Conservation (phyloP, 2,113 vertebrate species). For the Trinectes maculatus region DNA sequence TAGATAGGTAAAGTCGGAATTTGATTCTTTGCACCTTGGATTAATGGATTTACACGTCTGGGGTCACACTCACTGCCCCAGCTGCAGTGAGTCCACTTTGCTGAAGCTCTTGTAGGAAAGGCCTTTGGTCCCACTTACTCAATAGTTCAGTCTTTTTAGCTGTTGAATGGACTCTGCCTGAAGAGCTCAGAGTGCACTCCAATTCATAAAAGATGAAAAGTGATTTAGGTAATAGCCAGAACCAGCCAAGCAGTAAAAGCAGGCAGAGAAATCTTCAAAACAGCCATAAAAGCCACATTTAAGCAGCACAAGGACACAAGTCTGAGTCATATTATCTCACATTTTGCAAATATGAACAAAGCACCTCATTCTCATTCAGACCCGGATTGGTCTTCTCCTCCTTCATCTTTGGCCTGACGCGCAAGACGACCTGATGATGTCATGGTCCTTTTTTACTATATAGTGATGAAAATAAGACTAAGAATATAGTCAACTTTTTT, state of each 20-base stretch:
- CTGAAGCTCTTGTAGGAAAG: not conserved
- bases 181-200: conserved; percentile 11
- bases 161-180: conserved; percentile 7
- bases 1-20: not conserved
- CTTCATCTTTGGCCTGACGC: too few relatives aligned
- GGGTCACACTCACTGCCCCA: not conserved
- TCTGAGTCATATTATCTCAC: conserved; percentile 45
- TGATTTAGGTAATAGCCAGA: conserved; percentile 37
- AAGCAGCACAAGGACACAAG: conserved; percentile 24
- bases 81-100: conserved; percentile 1
- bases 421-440: too few relatives aligned
- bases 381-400: too few relatives aligned
- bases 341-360: too few relatives aligned
- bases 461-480: conserved; percentile 25
- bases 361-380: too few relatives aligned
- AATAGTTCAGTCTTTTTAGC: conserved; percentile 1
- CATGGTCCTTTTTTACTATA: too few relatives aligned
- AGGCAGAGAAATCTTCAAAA: conserved; percentile 39
- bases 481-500: conserved; percentile 15
- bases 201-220: conserved; percentile 52
- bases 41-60: not conserved
- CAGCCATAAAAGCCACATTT: conserved; percentile 42
- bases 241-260: conserved; percentile 43
- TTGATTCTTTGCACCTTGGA: not conserved
- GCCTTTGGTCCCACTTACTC: conserved; percentile 14